Evolutionary conservation across 2,888 invertebrate genomes (phyloP).

Genomic region (Altica lythri): DNA sequence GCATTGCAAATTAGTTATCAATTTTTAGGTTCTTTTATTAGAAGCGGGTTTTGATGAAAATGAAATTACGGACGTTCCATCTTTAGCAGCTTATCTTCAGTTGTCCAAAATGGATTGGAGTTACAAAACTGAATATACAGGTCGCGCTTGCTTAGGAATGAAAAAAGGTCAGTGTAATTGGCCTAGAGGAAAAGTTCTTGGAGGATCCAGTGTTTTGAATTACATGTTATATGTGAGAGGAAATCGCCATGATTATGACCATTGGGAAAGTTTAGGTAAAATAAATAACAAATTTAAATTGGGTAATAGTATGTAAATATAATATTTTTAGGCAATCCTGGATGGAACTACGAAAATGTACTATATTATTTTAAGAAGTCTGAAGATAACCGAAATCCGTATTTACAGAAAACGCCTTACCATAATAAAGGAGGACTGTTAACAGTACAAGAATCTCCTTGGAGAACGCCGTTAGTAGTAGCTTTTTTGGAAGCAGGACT

Average conservation of each 20-base stretch:
- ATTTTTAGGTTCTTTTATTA: conserved; percentile 65
- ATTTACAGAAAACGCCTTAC: conserved; percentile 70
- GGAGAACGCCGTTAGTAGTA: conserved; percentile 80
- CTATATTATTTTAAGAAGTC: conserved; percentile 89
- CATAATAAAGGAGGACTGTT: conserved; percentile 75
- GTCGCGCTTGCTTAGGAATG: conserved; percentile 81
- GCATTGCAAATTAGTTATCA: too few relatives aligned
- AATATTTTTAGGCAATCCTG: conserved; percentile 75
- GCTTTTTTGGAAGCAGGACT: conserved; percentile 82
- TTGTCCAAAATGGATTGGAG: conserved; percentile 86
- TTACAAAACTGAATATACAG: conserved; percentile 85
- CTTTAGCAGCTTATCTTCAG: conserved; percentile 84
- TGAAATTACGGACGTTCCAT: conserved; percentile 86
- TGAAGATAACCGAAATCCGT: conserved; percentile 87
- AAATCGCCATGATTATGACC: conserved; percentile 79
- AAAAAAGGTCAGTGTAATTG: conserved; percentile 82
- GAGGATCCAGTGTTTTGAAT: conserved; percentile 85
- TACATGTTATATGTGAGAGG: conserved; percentile 92
- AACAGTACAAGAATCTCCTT: conserved; percentile 80
- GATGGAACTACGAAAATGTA: conserved; percentile 86
- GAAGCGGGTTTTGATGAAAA: conserved; percentile 89
- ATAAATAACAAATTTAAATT: too few relatives aligned
- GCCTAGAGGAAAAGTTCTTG: conserved; percentile 88
- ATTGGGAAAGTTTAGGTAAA: conserved; percentile 74
- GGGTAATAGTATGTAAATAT: too few relatives aligned